Base-by-base conservation (phyloP, 2,888 invertebrate genomes). In the Netelia fuscicornis region DNA sequence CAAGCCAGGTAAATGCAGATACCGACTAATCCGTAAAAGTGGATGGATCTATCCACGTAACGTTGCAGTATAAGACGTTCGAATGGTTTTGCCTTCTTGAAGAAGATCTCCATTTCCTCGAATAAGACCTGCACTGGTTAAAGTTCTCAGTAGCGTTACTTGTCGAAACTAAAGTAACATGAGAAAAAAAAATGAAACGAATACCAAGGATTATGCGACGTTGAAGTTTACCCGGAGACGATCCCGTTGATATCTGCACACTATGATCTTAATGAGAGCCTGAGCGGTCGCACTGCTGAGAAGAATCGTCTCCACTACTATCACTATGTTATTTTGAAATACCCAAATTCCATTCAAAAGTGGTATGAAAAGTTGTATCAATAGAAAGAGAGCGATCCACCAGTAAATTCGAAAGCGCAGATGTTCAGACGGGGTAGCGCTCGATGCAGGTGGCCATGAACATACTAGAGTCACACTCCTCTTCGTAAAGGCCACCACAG, bases 1-100 rank as follows among this genome's bases (percentile, higher is more conserved):
- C 88, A 75, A 11, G 87, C 87, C 0, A 85, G 56, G 30, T 87
- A 89, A 5, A 78, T 68, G 75, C 86, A 88, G 44, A 87, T 17
- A 2, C 83, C 84, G 11, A 90, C 81, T 56, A 86, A 71, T 0
- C 84, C 56, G 11, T 92, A 90, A 23, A 89, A 81, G 65, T 68
- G 75, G 8, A 87, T 89, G 44, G 89, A 88, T 74, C 87, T 87
- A 30, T 90, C 83, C 3, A 90, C 83, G 77, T 91, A 91, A 70
- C 87, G 88, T 54, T 90, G 85, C 10, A 92, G 64, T 11, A 89
- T 56, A 0, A n/a, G 56, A 54, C 71, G 78, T 79, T 91, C 90
- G 3, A 81, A 8, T 2, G 80, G 13, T 30, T 86, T 86, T 6
- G 87, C 85, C 30, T 81, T 74, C n/a, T 42, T 62, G 0, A 86